Evolutionary conservation across 2,797 vertebrate species (phyloP), one percentile per base, ranked within the genome.

Genomic region (Decapterus maruadsi): DNA sequence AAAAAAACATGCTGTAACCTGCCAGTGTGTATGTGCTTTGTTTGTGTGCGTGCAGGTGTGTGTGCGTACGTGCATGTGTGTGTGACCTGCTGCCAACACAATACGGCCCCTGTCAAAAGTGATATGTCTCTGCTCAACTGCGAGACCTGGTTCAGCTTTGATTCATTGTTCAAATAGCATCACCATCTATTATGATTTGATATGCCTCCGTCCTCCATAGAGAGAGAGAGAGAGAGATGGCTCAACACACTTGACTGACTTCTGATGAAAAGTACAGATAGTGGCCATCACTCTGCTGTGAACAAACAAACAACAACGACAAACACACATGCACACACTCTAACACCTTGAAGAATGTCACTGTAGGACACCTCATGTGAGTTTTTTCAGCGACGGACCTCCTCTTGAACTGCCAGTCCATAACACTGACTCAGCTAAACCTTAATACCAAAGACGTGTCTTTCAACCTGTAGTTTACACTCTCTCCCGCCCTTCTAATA

Each of bases 241-340:
- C 70, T 80, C 74, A 82, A 89, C 91, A 92, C 88, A 93, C 86
- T 85, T 48, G 26, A 90, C 81, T 90, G 90, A 90, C 74, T 93
- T 87, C 80, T 92, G 90, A 93, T 93, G 89, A 90, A 89, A 92
- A 87, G 78, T 73, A 69, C 77, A 89, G 89, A 89, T 87, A 87
- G 83, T 73, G 72, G 77, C 85, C 78, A 89, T 90, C 87, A 88
- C 77, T 92, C 87, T 82, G 70, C 77, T 78, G 58, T 4, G 5
- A 81, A 83, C 84, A 91, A 89, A 90, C 78, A 90, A 77, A 82
- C 46, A 59, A 73, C 36, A 64, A 50, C 4, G 26, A 62, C 66
- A 66, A 31, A 17, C 50, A 29, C 46, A 55, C 58, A 46, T 45
- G 46, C 34, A 34, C 50, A 46, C 60, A 50, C 75, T 29, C 36